Conservation (phyloP, 2,888 invertebrate species). For the Xanthia icteritia region DNA sequence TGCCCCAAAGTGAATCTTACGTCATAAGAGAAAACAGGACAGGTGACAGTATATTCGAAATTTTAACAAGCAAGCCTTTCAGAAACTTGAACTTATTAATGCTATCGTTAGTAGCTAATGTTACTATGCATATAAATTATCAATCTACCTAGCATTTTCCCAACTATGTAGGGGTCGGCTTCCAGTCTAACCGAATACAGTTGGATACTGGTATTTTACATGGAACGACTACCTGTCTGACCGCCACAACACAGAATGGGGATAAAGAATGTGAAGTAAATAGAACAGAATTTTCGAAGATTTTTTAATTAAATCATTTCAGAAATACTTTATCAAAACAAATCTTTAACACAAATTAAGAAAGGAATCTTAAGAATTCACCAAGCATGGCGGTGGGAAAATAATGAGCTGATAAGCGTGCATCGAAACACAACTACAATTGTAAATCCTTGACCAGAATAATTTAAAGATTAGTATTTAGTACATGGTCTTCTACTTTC, state of each 20-base stretch:
- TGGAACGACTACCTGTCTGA: too few species aligned
- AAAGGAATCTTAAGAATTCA: slow-evolving; percentile 4
- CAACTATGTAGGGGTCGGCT: too few species aligned
- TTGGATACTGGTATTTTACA: too few species aligned
- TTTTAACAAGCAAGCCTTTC: not conserved
- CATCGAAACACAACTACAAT: slow-evolving; percentile 8
- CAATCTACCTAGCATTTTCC: too few species aligned
- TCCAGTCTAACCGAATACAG: too few species aligned
- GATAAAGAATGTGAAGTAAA: not conserved
- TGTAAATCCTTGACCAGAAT: slow-evolving; percentile 30
- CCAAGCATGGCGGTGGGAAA: slow-evolving; percentile 18
- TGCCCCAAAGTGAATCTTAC: slow-evolving; percentile 28
- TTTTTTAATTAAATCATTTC: not conserved
- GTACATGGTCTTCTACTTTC: slow-evolving; percentile 9
- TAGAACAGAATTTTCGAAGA: not conserved
- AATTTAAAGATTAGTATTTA: slow-evolving; percentile 22
- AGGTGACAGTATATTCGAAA: slow-evolving; percentile 15
- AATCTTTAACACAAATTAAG: not conserved
- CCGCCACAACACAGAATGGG: not conserved
- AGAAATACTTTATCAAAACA: not conserved
- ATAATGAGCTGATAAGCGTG: slow-evolving; percentile 44
- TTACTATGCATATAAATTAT: not conserved
- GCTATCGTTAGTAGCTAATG: not conserved
- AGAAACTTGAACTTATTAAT: not conserved
- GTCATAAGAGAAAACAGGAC: slow-evolving; percentile 55